phyloP scores from a whole-genome alignment of 2,113 vertebrate species.

The Baryphthengus martii region DNA sequence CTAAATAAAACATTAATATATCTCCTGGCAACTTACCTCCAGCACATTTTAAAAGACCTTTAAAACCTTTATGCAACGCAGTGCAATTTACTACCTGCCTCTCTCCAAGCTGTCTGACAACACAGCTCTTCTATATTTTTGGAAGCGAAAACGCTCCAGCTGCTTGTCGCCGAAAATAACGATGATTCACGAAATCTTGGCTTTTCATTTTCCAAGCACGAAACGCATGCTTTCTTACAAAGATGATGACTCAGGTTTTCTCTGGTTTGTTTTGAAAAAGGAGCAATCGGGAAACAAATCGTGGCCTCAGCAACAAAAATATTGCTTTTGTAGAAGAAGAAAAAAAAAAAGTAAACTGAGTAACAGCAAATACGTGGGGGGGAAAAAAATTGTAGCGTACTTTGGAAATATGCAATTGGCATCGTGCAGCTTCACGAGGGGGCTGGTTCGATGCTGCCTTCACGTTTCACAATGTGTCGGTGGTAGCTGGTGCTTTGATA shows the following conservation, averaged over 20 bases:
- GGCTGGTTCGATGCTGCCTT: conserved; percentile 7
- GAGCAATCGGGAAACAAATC: not conserved
- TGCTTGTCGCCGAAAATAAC: not conserved
- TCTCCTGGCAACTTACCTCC: not conserved
- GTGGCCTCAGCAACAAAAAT: not conserved
- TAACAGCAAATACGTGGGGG: not conserved
- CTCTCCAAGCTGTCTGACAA: not conserved
- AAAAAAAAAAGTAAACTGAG: not conserved
- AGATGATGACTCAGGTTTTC: not conserved
- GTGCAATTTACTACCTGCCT: not conserved
- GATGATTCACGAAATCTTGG: not conserved
- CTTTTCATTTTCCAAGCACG: not conserved
- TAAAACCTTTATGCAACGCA: not conserved
- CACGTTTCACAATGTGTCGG: not conserved
- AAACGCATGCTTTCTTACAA: not conserved
- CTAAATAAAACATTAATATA: conserved; percentile 7
- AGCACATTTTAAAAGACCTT: not conserved
- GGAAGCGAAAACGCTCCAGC: not conserved
- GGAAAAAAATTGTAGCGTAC: rapidly evolving
- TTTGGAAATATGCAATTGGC: rapidly evolving
- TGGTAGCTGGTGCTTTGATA: not conserved
- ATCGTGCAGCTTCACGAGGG: rapidly evolving
- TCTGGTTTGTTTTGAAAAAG: not conserved
- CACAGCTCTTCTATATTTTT: not conserved
- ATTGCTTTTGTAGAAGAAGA: not conserved